A percentile compares a stretch with the other conserved stretches of the same genome.
These are phyloP conservation scores for Calliphora vicina DNA, from an alignment of 1,140 invertebrate species.

Conservation along the genomic window DNA sequence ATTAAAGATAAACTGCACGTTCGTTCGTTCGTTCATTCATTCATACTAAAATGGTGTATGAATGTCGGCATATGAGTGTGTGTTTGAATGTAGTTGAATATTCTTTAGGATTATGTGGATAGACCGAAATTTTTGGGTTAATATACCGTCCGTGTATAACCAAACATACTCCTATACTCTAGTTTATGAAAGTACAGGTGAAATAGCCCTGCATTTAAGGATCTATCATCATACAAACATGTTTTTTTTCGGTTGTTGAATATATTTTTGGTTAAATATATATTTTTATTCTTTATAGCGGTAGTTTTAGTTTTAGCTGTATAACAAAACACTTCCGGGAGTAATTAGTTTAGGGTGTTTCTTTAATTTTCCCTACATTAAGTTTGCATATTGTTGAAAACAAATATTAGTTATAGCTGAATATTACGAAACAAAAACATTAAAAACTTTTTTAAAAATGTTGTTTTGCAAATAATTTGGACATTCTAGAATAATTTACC, in stretches of 20 bases:
- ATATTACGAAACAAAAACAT: not conserved
- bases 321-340: constrained; percentile 10
- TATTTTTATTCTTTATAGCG: not conserved
- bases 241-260: not conserved
- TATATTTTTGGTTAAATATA: too few species aligned
- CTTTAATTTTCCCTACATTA: too few species aligned
- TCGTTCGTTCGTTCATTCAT: constrained; percentile 1
- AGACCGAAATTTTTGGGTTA: not conserved
- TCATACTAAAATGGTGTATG: not conserved
- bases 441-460: not conserved
- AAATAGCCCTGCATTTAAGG: not conserved
- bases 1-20: constrained; percentile 28
- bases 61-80: not conserved
- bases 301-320: not conserved
- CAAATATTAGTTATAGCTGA: not conserved
- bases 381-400: not conserved
- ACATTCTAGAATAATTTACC: not conserved
- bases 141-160: too few species aligned
- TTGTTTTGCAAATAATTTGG: not conserved
- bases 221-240: constrained; percentile 3
- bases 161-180: not conserved
- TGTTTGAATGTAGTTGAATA: not conserved
- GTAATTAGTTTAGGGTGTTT: not conserved
- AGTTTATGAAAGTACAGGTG: not conserved
- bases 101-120: not conserved